These are phyloP conservation scores for Chiloscyllium plagiosum DNA, from an alignment of 2,113 vertebrate genomes.

Conservation along the genomic window DNA sequence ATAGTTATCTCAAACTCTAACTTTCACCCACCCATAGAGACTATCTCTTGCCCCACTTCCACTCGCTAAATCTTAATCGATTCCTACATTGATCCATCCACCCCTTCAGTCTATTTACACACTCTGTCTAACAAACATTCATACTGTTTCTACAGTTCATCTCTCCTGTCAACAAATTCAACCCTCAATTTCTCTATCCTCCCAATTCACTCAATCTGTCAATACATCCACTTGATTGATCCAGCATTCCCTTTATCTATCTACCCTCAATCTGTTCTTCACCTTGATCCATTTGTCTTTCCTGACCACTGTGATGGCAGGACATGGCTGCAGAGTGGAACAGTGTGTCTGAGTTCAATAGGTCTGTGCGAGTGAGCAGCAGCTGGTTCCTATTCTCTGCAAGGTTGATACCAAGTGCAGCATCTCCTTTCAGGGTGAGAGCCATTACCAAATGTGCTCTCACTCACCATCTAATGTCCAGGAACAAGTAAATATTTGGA, in stretches of 20 bases:
- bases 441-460: too few relatives aligned
- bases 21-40: background rate
- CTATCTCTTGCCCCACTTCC: background rate
- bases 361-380: background rate
- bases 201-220: background rate
- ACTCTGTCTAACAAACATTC: background rate
- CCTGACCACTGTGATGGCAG: background rate
- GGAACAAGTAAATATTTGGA: too few relatives aligned
- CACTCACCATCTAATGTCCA: too few relatives aligned
- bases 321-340: background rate
- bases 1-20: background rate
- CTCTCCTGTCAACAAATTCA: background rate
- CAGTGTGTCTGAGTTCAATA: background rate
- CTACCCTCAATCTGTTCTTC: background rate
- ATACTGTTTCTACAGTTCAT: background rate
- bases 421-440: too few relatives aligned
- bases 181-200: background rate
- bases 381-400: background rate
- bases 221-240: background rate
- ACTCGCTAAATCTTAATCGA: background rate
- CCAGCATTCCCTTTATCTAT: background rate
- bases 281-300: background rate
- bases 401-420: background rate
- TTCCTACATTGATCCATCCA: background rate
- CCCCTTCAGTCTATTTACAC: background rate